A percentile compares a stretch with the other conserved stretches of the same genome.
Evolutionary conservation across 2,888 invertebrate genomes (phyloP).

Genomic region (Gastrophysa polygoni): DNA sequence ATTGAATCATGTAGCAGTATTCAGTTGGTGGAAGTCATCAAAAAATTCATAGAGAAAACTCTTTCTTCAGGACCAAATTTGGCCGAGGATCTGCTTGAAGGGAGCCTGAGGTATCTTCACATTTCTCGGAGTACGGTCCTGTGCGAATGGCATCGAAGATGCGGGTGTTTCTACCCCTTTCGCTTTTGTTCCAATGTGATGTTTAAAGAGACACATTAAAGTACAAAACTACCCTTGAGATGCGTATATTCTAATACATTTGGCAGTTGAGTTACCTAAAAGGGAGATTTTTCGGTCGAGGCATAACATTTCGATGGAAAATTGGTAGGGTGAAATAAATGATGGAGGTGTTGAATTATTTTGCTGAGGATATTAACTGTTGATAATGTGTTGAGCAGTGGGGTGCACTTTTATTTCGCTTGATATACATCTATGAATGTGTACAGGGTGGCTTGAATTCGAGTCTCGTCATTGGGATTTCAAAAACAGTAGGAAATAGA

Average conservation of each 20-base stretch:
- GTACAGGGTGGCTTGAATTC: too few relatives aligned
- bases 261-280: conserved; percentile 43
- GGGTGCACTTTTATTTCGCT: too few relatives aligned
- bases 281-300: conserved; percentile 47
- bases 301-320: conserved; percentile 37
- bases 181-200: conserved; percentile 52
- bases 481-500: too few relatives aligned
- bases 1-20: too few relatives aligned
- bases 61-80: too few relatives aligned
- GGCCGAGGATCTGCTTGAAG: too few relatives aligned
- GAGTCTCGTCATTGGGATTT: too few relatives aligned
- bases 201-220: conserved; percentile 55
- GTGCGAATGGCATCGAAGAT: conserved; percentile 41
- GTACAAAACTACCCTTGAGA: conserved; percentile 54
- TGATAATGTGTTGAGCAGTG: conserved; percentile 19
- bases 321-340: conserved; percentile 23
- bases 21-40: too few relatives aligned
- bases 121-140: background rate
- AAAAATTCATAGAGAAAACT: too few relatives aligned
- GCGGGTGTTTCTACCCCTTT: conserved; percentile 50
- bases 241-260: conserved; percentile 56
- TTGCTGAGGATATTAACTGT: conserved; percentile 26
- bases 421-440: too few relatives aligned
- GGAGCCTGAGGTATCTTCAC: too few relatives aligned
- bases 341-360: conserved; percentile 28